Conservation (phyloP, 2,113 vertebrate species). For the Neotragus pygmaeus region DNA sequence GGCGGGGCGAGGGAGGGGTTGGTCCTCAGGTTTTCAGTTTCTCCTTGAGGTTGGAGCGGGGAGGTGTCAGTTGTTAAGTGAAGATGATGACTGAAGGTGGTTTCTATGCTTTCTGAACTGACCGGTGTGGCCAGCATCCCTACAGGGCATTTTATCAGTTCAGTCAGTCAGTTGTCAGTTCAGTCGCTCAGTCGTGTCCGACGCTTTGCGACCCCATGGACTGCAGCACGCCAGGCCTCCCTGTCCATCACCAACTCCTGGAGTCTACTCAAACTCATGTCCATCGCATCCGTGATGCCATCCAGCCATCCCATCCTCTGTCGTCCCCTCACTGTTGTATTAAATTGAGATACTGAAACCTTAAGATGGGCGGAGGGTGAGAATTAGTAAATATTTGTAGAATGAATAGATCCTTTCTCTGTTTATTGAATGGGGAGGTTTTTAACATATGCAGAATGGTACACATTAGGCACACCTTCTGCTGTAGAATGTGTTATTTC, state of each 20-base stretch:
- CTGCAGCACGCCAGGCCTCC: neutral
- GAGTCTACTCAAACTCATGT: neutral
- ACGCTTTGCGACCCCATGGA: neutral
- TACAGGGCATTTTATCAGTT: neutral
- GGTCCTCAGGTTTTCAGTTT: neutral
- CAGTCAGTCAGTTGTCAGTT: neutral
- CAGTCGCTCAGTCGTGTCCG: neutral
- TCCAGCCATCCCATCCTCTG: neutral
- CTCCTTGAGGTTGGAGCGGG: neutral
- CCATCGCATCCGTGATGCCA: neutral
- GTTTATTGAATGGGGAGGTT: neutral
- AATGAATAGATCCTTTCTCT: neutral
- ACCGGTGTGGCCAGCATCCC: too few species aligned
- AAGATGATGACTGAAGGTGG: neutral
- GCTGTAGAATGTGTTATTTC: neutral
- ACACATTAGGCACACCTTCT: neutral
- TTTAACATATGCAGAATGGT: neutral
- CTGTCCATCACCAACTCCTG: neutral
- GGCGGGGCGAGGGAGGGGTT: rapidly evolving
- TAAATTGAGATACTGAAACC: neutral
- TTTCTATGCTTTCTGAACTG: neutral
- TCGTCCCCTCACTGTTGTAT: neutral
- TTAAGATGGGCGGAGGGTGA: neutral
- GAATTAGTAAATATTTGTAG: neutral
- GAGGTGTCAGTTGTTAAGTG: neutral